A percentile compares a stretch with the other conserved stretches of the same genome.
Evolutionary conservation across 2,888 invertebrate genomes (phyloP).

Genomic region (Scaptomyza tumidula): DNA sequence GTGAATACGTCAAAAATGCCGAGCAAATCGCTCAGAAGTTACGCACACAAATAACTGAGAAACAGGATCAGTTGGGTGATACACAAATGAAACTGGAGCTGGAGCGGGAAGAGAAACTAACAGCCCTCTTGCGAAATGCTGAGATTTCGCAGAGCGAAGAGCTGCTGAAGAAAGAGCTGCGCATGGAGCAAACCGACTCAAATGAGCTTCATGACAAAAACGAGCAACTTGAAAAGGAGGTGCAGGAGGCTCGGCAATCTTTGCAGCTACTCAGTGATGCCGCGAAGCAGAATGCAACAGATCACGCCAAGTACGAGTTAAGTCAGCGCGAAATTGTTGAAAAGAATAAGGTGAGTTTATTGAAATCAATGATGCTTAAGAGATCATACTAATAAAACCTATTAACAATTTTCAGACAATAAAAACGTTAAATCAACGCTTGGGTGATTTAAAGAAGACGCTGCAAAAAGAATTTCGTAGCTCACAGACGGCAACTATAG

Average conservation of each 20-base stretch:
- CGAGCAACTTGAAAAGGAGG: constrained; percentile 85
- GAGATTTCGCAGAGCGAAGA: constrained; percentile 93
- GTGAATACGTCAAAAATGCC: constrained; percentile 82
- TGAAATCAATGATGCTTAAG: neutral
- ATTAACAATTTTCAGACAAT: constrained; percentile 87
- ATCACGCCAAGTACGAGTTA: constrained; percentile 73
- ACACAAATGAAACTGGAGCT: constrained; percentile 74
- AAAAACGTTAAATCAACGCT: constrained; percentile 93
- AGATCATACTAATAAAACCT: neutral
- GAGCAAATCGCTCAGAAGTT: constrained; percentile 81
- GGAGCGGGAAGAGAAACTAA: constrained; percentile 91
- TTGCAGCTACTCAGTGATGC: constrained; percentile 69
- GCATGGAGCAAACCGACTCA: constrained; percentile 88
- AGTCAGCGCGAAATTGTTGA: constrained; percentile 87
- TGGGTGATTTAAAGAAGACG: constrained; percentile 96
- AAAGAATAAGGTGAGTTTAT: constrained; percentile 86
- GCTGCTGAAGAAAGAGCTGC: constrained; percentile 89
- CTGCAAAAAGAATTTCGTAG: constrained; percentile 91
- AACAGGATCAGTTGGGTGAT: constrained; percentile 79
- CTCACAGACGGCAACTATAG: constrained; percentile 63
- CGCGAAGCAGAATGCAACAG: constrained; percentile 67
- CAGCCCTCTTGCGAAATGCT: constrained; percentile 90
- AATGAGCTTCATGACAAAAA: constrained; percentile 86
- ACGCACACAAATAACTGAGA: constrained; percentile 72
- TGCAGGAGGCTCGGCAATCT: constrained; percentile 81